Percentiles rank a stretch among this genome's conserved stretches.
phyloP scores from a whole-genome alignment of 2,113 vertebrate species.

The Theristicus caerulescens region DNA sequence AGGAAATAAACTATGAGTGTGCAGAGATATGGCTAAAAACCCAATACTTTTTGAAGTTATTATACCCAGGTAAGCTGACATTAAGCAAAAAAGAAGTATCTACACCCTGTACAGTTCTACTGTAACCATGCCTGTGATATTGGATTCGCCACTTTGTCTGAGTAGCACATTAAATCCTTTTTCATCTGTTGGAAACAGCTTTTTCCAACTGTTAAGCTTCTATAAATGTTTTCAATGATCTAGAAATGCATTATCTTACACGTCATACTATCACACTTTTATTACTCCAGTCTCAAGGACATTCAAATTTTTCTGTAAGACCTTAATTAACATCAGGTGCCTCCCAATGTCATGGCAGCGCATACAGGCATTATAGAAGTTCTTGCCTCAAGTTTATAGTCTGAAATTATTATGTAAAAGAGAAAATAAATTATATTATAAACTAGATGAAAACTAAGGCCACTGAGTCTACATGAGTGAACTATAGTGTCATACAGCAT shows the following conservation, averaged over 20 bases:
- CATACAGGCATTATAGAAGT: background rate
- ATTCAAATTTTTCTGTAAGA: background rate
- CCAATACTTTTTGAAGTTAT: background rate
- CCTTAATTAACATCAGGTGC: background rate
- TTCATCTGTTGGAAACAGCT: background rate
- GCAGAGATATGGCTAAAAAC: background rate
- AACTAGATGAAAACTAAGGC: background rate
- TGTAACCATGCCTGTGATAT: background rate
- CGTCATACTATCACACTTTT: background rate
- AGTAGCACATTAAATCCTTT: background rate
- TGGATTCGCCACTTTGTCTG: background rate
- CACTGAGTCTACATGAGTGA: background rate
- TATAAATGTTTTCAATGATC: background rate
- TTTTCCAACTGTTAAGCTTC: background rate
- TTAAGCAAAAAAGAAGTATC: background rate
- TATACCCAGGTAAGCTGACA: background rate
- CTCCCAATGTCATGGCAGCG: background rate
- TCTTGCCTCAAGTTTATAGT: background rate
- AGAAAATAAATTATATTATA: background rate
- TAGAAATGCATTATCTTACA: background rate
- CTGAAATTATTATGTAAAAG: background rate
- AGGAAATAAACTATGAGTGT: background rate
- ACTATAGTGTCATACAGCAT: rapidly evolving
- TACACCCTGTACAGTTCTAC: background rate
- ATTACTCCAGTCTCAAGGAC: background rate